Base-by-base conservation (phyloP, 2,888 invertebrate genomes). In the Dicranocentrus wangi region DNA sequence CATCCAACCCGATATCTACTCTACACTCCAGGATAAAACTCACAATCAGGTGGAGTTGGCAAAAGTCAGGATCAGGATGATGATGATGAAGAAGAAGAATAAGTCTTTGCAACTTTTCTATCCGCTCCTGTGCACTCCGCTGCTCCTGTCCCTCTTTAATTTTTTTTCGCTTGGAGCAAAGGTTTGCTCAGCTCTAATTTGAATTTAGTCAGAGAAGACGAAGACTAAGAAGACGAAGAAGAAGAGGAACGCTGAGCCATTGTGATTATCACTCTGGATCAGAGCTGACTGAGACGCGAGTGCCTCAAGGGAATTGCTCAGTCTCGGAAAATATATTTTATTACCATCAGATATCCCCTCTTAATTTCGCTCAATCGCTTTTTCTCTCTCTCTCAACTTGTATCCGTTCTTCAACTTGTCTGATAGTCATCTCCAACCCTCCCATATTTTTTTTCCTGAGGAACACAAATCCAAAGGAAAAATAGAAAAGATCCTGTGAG, bases 381-480 rank as follows among this genome's bases (percentile, higher is more conserved):
- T 63, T 47, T 7, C 28, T 13, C 21, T 61, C n/a, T 68, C 42
- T 69, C n/a, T n/a, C n/a, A n/a, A n/a, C n/a, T n/a, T n/a, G n/a
- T n/a, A n/a, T n/a, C n/a, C n/a, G n/a, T n/a, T n/a, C n/a, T n/a
- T n/a, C 68, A 63, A 65, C 17, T n/a, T n/a, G 25, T 21, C 23
- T 77, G 80, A 80, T 80, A 80, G 28, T 32, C 68, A 80, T 80
- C 73, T 73, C 10, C 15, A 58, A 80, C 65, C 66, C 68, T 68
- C 73, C 72, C 73, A 42, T 66, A 32, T 78, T 78, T 47, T 68
- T 69, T 32, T 25, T 28, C 15, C 15, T 23, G 47, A 47, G 47
- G 3, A 47, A n/a, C 47, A 17, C 47, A 47, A n/a, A n/a, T n/a
- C n/a, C n/a, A n/a, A n/a, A n/a, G 47, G 39, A 21, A 69, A 55